Percentiles rank a stretch among this genome's conserved stretches.
Conservation (phyloP, 2,888 invertebrate species). For the Apamea sordens region DNA sequence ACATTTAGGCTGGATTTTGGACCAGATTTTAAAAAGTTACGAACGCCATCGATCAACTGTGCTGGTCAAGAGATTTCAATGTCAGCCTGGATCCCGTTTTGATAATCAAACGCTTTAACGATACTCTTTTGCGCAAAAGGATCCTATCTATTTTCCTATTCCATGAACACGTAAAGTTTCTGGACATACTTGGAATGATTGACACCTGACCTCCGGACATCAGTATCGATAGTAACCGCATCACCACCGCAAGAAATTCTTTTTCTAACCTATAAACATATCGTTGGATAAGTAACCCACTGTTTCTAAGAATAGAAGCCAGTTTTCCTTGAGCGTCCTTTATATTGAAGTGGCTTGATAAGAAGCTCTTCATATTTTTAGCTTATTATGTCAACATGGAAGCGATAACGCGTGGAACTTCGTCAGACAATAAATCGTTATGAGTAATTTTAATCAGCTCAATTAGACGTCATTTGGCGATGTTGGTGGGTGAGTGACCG, state of each 20-base stretch:
- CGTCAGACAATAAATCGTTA: slow-evolving; percentile 34
- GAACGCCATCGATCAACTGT: background rate
- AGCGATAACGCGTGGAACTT: slow-evolving; percentile 33
- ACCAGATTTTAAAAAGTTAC: background rate
- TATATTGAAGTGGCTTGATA: slow-evolving; percentile 9
- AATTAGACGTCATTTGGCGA: slow-evolving; percentile 43
- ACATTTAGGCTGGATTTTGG: background rate
- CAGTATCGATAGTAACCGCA: slow-evolving; percentile 45
- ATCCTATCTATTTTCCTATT: background rate
- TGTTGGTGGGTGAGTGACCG: slow-evolving; percentile 58
- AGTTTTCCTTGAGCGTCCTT: slow-evolving; percentile 5
- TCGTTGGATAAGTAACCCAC: slow-evolving; percentile 8
- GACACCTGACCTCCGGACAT: slow-evolving; percentile 22
- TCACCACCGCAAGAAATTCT: slow-evolving; percentile 42
- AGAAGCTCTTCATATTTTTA: slow-evolving; percentile 7
- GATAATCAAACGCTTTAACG: background rate
- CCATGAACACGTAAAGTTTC: background rate
- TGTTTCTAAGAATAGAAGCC: slow-evolving; percentile 7
- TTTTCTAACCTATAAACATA: slow-evolving; percentile 11
- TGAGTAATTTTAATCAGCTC: slow-evolving; percentile 38
- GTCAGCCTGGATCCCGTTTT: background rate
- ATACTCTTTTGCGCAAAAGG: background rate
- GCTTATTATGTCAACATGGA: slow-evolving; percentile 38
- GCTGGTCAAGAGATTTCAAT: no score
- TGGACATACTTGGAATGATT: slow-evolving; percentile 14